A percentile compares a stretch with the other conserved stretches of the same genome.
These are phyloP conservation scores for Drosophila setosimentum DNA, from an alignment of 2,888 invertebrate species.

Conservation along the genomic window DNA sequence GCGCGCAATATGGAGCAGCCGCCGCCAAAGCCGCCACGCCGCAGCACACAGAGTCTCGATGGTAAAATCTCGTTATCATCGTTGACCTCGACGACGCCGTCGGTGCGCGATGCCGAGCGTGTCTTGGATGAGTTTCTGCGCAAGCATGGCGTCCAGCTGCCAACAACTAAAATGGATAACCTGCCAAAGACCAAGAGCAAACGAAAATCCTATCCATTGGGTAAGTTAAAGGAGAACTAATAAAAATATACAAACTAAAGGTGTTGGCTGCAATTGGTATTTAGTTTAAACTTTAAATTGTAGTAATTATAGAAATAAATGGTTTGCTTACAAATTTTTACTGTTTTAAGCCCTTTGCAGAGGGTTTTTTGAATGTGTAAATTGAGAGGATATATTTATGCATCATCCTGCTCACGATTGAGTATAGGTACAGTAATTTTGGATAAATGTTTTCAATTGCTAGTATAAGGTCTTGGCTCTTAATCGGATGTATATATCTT, in stretches of 20 bases:
- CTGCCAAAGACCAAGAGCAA: constrained; percentile 41
- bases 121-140: constrained; percentile 80
- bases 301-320: constrained; percentile 12
- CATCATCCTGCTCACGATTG: background rate
- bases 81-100: constrained; percentile 75
- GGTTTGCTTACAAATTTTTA: background rate
- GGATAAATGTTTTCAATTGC: background rate
- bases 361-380: background rate
- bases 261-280: constrained; percentile 27
- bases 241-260: constrained; percentile 1
- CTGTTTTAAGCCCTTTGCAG: background rate
- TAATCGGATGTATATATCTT: background rate
- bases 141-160: constrained; percentile 68
- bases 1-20: constrained; percentile 68
- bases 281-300: constrained; percentile 11
- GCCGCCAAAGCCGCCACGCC: constrained; percentile 84
- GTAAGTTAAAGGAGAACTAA: constrained; percentile 61
- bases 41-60: constrained; percentile 64
- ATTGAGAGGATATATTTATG: background rate
- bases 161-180: constrained; percentile 22
- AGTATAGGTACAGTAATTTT: background rate
- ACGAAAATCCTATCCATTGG: constrained; percentile 74
- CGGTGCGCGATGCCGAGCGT: constrained; percentile 81
- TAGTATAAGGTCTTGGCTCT: background rate
- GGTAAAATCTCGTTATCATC: constrained; percentile 66